phyloP scores from a whole-genome alignment of 2,888 invertebrate genomes.

The Campoplex capitator region DNA sequence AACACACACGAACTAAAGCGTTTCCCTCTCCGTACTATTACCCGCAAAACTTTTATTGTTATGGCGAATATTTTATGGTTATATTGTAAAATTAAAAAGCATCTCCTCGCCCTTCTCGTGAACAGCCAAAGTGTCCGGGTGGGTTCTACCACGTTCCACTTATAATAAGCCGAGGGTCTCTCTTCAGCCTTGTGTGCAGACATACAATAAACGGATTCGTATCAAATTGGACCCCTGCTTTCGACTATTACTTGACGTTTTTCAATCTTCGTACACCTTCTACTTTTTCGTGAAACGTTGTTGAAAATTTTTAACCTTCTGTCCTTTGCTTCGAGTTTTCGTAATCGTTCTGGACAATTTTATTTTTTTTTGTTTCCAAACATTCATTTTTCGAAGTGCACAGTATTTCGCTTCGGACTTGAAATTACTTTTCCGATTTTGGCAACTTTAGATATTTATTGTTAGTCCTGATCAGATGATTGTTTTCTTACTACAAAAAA shows the following conservation, averaged over 20 bases:
- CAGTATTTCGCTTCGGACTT: not conserved
- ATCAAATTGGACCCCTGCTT: slow-evolving; percentile 9
- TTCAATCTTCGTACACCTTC: not conserved
- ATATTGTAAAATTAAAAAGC: slow-evolving; percentile 84
- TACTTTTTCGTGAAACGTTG: not conserved
- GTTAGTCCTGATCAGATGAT: too few relatives aligned
- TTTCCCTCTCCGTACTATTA: slow-evolving; percentile 63
- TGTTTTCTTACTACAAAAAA: not conserved
- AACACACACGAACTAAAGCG: slow-evolving; percentile 39
- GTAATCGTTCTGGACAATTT: not conserved
- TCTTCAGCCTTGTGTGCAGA: slow-evolving; percentile 34
- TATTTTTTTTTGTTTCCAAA: not conserved
- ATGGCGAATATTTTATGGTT: slow-evolving; percentile 83
- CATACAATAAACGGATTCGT: slow-evolving; percentile 7
- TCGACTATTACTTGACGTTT: not conserved
- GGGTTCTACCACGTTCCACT: slow-evolving; percentile 69
- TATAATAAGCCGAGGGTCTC: slow-evolving; percentile 78
- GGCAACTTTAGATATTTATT: not conserved
- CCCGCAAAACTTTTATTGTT: slow-evolving; percentile 81
- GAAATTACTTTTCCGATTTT: not conserved
- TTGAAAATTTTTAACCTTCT: not conserved
- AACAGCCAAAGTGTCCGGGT: slow-evolving; percentile 70
- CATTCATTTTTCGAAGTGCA: not conserved
- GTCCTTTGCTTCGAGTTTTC: too few relatives aligned
- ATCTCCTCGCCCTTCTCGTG: slow-evolving; percentile 72